Evolutionary conservation across 2,113 vertebrate species (phyloP), one percentile per base, ranked within the genome.

Genomic region (Engraulis encrasicolus): DNA sequence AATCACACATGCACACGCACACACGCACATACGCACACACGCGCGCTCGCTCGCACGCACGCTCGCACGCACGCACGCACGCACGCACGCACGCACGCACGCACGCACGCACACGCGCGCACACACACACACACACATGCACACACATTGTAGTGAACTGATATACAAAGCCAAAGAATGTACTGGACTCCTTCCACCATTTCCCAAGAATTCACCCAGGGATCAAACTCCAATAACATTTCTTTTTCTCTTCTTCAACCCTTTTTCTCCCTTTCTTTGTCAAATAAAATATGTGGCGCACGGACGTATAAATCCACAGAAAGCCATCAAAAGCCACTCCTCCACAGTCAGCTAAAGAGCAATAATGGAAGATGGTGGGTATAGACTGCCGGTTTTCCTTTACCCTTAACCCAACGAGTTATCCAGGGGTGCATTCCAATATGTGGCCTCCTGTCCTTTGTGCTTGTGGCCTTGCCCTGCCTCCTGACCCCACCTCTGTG

Each of bases 241-340:
- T 74, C 1, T 74, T 31, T 31, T 14, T 34, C n/a, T 54, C 17
- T 54, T 20, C 52, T 4, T 52, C 50, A 17, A n/a, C 7, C 19
- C 50, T 52, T 11, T 52, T 18, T 52, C 50, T 52, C 50, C 19
- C 50, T 52, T 18, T 54, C 66, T 74, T 15, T 31, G 11, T 74
- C 27, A 74, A 74, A 74, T 74, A 31, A 74, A 74, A 74, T 74
- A 12, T 74, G 66, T 74, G 66, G 15, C 66, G 34, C 66, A 11
- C 1, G 27, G 34, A 74, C 66, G 34, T 74, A 23, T 31, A 27
- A 74, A 74, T 74, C 66, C 66, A 15, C 2, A 27, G 12, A 74
- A 74, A 74, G 31, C 66, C 66, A 36, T 31, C 66, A 34, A 7
- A 74, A 74, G 66, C 66, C 66, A 74, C 23, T 74, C 34, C 66